Evolutionary conservation across 2,797 vertebrate species (phyloP), one percentile per base, ranked within the genome.

Genomic region (Pseudochirops cupreus): DNA sequence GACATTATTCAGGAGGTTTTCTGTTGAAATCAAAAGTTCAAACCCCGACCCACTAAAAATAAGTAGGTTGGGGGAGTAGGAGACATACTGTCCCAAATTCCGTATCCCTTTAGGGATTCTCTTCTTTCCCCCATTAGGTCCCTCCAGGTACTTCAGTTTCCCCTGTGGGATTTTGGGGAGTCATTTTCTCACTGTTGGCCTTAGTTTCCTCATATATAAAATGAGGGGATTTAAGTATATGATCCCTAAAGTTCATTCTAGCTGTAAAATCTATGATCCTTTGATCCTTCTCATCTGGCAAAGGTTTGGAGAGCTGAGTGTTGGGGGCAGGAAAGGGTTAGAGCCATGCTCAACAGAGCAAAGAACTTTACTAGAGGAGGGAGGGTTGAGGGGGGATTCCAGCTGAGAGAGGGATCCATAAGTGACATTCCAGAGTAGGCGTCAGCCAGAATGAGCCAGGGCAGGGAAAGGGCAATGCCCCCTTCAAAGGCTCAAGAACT

Each of bases 391-490:
- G 67, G 74, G 93, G 91, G 67, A 89, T 93, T 95, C 94, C 94
- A 46, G 87, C 50, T 91, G 1, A 82, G 74, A 82, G 53, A 95
- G 94, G 94, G 59, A 91, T 58, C 94, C 50, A 82, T 67, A 91
- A 16, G 16, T 28, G 26, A 94, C 95, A 95, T 96, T 96, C 82
- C 10, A 33, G 74, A 94, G 93, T 95, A 92, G 97, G 96, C 0
- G 14, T 91, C 59, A 92, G 91, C 56, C 96, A 94, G 94, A 95
- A 58, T 56, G 18, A 92, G 50, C 52, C 33, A 92, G 92, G 56
- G 67, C 50, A 50, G 50, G 94, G 58, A 95, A 94, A 91, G 33
- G 95, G 92, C 93, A 91, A 26, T 91, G 55, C 56, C 54, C 74
- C 91, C 33, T 93, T 92, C 57, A 13, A 56, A 55, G 39, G 90